A percentile compares a stretch with the other conserved stretches of the same genome.
phyloP scores from a whole-genome alignment of 2,888 invertebrate species.

The Liodrosophila aerea region DNA sequence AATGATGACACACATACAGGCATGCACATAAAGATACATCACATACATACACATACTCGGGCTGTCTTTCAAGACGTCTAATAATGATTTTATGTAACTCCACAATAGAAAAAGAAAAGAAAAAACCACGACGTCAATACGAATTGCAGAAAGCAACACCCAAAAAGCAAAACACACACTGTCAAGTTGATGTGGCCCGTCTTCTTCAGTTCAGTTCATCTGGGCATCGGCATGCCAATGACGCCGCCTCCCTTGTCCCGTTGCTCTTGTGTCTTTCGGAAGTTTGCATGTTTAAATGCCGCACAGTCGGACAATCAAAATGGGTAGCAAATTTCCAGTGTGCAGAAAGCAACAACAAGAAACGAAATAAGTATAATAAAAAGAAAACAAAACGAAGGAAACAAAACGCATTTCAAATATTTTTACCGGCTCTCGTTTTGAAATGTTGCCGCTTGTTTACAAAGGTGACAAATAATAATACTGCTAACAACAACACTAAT shows the following conservation, averaged over 20 bases:
- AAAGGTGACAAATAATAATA: constrained; percentile 13
- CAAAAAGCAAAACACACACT: constrained; percentile 29
- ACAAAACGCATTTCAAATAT: constrained; percentile 39
- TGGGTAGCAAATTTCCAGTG: constrained; percentile 37
- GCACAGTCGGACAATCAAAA: constrained; percentile 39
- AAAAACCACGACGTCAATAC: constrained; percentile 20
- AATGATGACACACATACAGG: constrained; percentile 53
- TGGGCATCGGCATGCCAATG: not conserved
- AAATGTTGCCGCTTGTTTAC: constrained; percentile 18
- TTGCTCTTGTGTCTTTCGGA: constrained; percentile 27
- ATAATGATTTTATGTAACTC: constrained; percentile 70
- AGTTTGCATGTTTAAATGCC: constrained; percentile 40
- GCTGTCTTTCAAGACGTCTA: constrained; percentile 53
- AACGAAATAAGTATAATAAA: constrained; percentile 12
- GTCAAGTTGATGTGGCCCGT: not conserved
- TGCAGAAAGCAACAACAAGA: constrained; percentile 22
- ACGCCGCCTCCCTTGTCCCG: not conserved
- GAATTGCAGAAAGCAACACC: constrained; percentile 50
- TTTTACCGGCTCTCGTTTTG: constrained; percentile 43
- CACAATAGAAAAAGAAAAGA: not conserved
- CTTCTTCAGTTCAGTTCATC: constrained; percentile 8
- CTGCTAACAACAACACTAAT: constrained; percentile 9
- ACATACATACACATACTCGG: constrained; percentile 20
- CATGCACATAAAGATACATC: constrained; percentile 1
- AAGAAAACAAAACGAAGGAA: constrained; percentile 45